Evolutionary conservation across 2,113 vertebrate genomes (phyloP).

Genomic region (Neogobius melanostomus): DNA sequence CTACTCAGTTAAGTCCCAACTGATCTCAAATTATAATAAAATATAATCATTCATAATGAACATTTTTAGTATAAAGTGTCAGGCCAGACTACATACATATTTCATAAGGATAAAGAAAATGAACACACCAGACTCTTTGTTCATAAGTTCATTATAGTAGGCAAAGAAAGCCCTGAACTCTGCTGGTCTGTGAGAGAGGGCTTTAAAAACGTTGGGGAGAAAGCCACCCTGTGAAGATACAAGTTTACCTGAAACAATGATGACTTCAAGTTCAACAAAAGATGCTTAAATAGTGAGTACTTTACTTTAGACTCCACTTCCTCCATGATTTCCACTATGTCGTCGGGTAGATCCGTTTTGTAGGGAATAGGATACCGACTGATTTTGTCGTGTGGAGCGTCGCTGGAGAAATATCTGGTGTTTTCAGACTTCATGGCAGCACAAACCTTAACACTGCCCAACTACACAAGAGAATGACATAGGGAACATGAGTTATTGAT

Average conservation of each 20-base stretch:
- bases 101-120: background rate
- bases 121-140: constrained; percentile 84
- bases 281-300: background rate
- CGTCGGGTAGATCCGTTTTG: constrained; percentile 83
- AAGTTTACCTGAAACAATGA: background rate
- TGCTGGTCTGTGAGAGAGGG: constrained; percentile 73
- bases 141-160: constrained; percentile 84
- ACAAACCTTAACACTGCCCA: constrained; percentile 9
- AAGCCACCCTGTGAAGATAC: constrained; percentile 73
- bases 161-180: constrained; percentile 88
- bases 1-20: too few species aligned
- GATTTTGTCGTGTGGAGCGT: constrained; percentile 53
- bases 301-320: constrained; percentile 83
- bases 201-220: constrained; percentile 85
- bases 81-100: too few species aligned
- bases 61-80: background rate
- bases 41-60: background rate
- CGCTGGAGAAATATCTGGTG: constrained; percentile 43
- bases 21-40: background rate
- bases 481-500: too few species aligned
- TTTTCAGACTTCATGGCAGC: background rate
- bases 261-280: background rate
- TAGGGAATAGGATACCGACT: constrained; percentile 79
- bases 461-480: constrained; percentile 19
- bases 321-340: constrained; percentile 85